Evolutionary conservation across 2,113 vertebrate genomes (phyloP).

Genomic region (Apodemus speciosus): DNA sequence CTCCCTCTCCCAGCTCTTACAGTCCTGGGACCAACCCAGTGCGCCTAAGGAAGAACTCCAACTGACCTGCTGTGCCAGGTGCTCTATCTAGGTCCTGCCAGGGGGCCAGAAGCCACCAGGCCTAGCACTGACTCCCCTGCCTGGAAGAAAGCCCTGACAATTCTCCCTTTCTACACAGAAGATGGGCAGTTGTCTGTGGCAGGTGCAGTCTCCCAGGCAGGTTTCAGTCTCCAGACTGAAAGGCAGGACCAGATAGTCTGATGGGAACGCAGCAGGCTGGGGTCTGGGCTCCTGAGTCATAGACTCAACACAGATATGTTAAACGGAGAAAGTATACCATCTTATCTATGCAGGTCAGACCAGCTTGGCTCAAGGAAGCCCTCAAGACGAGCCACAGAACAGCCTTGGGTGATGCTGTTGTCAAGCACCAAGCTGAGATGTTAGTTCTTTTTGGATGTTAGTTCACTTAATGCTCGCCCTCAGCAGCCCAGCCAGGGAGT

Average conservation of each 20-base stretch:
- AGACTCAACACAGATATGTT: background rate
- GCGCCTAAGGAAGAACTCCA: too few species aligned
- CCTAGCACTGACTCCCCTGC: background rate
- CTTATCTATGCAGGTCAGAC: accelerated
- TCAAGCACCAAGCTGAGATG: too few species aligned
- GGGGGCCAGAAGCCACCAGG: background rate
- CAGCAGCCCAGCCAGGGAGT: background rate
- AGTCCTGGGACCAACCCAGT: background rate
- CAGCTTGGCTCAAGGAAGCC: background rate
- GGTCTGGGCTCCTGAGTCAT: background rate
- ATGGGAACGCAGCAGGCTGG: background rate
- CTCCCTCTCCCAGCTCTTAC: background rate
- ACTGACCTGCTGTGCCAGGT: background rate
- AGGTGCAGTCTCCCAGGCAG: background rate
- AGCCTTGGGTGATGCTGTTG: too few species aligned
- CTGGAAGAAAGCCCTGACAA: background rate
- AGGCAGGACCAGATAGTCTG: background rate
- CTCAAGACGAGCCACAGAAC: accelerated
- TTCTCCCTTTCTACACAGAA: background rate
- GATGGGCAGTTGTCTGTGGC: background rate
- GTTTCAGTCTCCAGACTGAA: background rate
- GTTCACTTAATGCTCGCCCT: background rate
- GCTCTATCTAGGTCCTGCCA: background rate
- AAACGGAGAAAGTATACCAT: background rate
- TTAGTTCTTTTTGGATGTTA: background rate